These are phyloP conservation scores for Athetis lepigone DNA, from an alignment of 2,888 invertebrate species.

Conservation along the genomic window DNA sequence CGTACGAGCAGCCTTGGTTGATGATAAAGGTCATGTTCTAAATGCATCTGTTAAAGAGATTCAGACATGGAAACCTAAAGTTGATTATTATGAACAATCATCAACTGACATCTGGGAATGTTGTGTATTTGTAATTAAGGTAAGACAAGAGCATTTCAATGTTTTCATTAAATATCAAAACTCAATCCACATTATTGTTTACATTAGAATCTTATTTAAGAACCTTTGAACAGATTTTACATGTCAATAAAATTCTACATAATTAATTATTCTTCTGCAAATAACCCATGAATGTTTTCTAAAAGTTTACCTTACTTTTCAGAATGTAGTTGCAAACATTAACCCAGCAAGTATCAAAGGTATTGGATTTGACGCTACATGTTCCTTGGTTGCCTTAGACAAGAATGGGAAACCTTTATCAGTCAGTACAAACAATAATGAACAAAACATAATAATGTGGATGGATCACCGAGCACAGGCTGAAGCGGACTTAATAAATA, in stretches of 20 bases:
- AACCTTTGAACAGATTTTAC: too few species aligned
- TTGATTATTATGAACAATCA: conserved; percentile 97
- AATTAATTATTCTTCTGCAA: too few species aligned
- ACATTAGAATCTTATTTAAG: too few species aligned
- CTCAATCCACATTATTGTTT: background rate
- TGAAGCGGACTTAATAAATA: conserved; percentile 95
- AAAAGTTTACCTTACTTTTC: conserved; percentile 54
- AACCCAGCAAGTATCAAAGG: conserved; percentile 92
- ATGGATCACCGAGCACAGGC: conserved; percentile 96
- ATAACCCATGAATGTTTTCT: too few species aligned
- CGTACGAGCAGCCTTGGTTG: conserved; percentile 95
- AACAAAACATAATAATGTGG: conserved; percentile 97
- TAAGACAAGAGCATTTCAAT: conserved; percentile 73
- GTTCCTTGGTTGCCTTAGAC: conserved; percentile 96
- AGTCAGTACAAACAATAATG: conserved; percentile 92
- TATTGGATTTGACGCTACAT: conserved; percentile 98
- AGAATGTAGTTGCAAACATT: conserved; percentile 91
- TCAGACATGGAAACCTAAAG: conserved; percentile 94
- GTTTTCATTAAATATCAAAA: background rate
- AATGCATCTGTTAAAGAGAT: conserved; percentile 92
- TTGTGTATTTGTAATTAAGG: conserved; percentile 94
- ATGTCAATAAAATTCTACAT: too few species aligned
- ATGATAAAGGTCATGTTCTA: conserved; percentile 92
- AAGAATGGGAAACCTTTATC: conserved; percentile 92
- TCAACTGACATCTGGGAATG: conserved; percentile 97